A percentile compares a stretch with the other conserved stretches of the same genome.
phyloP scores from a whole-genome alignment of 2,797 vertebrate species.

The Macropus fuliginosus region DNA sequence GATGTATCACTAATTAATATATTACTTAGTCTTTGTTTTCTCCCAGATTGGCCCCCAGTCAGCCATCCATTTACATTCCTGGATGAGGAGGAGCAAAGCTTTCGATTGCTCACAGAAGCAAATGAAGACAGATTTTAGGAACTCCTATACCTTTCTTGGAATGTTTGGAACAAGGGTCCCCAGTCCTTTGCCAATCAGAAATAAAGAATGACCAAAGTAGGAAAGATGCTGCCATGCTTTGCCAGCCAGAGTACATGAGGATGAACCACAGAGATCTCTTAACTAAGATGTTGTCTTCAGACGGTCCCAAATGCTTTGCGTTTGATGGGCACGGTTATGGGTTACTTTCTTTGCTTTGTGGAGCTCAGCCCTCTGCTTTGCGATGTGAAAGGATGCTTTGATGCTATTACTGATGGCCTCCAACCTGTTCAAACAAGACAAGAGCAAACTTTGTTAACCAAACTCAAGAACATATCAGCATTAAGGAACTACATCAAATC shows the following conservation, averaged over 20 bases:
- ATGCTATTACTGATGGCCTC: constrained; percentile 84
- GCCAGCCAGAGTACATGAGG: constrained; percentile 42
- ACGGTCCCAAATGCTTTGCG: constrained; percentile 70
- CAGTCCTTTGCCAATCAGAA: constrained; percentile 51
- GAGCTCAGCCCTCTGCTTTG: constrained; percentile 83
- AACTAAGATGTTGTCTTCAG: constrained; percentile 78
- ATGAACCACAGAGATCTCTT: constrained; percentile 37
- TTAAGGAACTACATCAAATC: constrained; percentile 66
- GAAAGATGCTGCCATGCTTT: constrained; percentile 66
- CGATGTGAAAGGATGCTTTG: constrained; percentile 81
- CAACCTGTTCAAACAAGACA: constrained; percentile 82
- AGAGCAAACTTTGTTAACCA: constrained; percentile 4
- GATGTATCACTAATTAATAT: constrained; percentile 38
- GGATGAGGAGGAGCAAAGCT: constrained; percentile 53
- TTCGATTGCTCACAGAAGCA: constrained; percentile 64
- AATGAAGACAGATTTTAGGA: constrained; percentile 56
- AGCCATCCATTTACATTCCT: constrained; percentile 65
- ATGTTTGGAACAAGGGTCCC: constrained; percentile 56
- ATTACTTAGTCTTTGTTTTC: constrained; percentile 55
- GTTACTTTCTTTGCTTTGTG: constrained; percentile 78
- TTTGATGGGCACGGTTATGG: constrained; percentile 84
- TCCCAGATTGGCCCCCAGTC: constrained; percentile 36
- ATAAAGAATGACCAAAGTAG: constrained; percentile 68
- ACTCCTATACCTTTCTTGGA: constrained; percentile 61
- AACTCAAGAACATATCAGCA: not conserved